These are phyloP conservation scores for Dicerorhinus sumatrensis DNA, from an alignment of 2,113 vertebrate species.

Conservation along the genomic window DNA sequence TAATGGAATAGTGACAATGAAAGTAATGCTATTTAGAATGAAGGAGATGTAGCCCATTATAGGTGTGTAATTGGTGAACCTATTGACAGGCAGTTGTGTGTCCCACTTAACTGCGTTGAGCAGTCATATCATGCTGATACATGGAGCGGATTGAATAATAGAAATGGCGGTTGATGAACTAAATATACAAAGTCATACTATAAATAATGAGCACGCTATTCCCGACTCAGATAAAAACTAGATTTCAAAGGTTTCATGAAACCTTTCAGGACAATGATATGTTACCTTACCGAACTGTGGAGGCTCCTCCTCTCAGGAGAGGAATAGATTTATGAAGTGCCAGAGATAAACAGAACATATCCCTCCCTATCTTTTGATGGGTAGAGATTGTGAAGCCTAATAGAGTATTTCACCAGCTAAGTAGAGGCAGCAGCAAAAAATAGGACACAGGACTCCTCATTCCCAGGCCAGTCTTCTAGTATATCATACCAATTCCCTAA, in stretches of 20 bases:
- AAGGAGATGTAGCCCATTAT: neutral
- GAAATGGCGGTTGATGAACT: constrained; percentile 39
- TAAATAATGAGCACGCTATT: constrained; percentile 8
- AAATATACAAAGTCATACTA: constrained; percentile 38
- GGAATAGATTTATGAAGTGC: neutral
- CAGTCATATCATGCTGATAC: constrained; percentile 6
- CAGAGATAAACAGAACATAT: neutral
- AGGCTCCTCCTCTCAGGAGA: neutral
- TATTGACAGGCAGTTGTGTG: neutral
- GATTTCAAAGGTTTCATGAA: neutral
- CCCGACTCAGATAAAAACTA: constrained; percentile 20
- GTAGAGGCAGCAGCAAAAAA: neutral
- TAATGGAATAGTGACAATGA: constrained; percentile 46
- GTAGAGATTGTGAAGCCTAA: neutral
- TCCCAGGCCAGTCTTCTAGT: neutral
- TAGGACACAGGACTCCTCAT: neutral
- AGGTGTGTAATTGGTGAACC: constrained; percentile 35
- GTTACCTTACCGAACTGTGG: neutral
- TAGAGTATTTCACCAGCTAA: neutral
- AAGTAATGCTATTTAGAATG: constrained; percentile 49
- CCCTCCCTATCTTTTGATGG: neutral
- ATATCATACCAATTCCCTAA: neutral
- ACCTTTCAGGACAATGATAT: neutral
- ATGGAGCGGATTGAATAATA: neutral
- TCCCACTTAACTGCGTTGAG: constrained; percentile 12